phyloP scores from a whole-genome alignment of 1,140 invertebrate genomes.

The Dufourea novaeangliae region DNA sequence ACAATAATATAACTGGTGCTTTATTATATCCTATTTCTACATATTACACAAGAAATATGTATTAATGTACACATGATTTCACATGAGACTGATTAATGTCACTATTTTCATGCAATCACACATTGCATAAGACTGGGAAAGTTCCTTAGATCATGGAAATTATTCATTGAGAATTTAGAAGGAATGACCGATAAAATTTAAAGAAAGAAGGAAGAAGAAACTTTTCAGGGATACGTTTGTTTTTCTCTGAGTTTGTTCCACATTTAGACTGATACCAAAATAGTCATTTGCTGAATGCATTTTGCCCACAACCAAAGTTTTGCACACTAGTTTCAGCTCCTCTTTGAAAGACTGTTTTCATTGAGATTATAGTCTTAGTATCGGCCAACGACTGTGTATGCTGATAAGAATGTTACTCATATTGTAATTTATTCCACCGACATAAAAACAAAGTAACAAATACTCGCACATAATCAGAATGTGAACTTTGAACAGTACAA shows the following conservation, averaged over 20 bases:
- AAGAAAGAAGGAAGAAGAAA: neutral
- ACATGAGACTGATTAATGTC: no score
- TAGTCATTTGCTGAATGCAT: conserved; percentile 8
- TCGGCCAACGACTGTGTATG: conserved; percentile 10
- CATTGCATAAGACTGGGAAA: neutral
- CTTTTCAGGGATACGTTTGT: neutral
- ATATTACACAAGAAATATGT: no score
- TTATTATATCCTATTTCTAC: no score
- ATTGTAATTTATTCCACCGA: conserved; percentile 36
- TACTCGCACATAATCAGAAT: conserved; percentile 46
- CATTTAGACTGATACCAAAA: conserved; percentile 15
- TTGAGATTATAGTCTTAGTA: conserved; percentile 14
- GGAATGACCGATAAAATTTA: neutral
- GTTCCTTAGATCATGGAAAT: neutral
- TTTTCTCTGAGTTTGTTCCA: neutral
- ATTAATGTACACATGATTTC: no score
- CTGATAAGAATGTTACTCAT: conserved; percentile 29
- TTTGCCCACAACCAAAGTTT: conserved; percentile 8
- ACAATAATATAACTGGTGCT: no score
- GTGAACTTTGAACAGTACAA: conserved; percentile 56
- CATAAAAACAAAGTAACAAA: conserved; percentile 49
- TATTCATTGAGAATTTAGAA: neutral
- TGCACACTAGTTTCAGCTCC: neutral
- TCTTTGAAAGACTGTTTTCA: conserved; percentile 16
- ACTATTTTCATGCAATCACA: no score